phyloP scores from a whole-genome alignment of 2,113 vertebrate genomes.

The Cyprinodon brontotheroides region DNA sequence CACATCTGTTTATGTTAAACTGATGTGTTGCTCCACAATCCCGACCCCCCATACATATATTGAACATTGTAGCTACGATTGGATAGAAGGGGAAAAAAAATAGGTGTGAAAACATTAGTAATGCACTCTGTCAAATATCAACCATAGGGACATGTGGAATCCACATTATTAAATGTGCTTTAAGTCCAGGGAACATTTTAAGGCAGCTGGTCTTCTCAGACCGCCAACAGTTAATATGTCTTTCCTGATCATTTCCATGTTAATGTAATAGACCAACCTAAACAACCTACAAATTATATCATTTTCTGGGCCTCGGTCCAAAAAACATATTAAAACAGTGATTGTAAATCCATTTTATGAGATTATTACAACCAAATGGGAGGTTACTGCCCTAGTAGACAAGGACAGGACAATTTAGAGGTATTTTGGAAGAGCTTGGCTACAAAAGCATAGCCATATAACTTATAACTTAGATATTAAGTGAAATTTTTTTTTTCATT shows the following conservation, averaged over 20 bases:
- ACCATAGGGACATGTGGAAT: not conserved
- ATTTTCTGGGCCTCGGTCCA: slow-evolving; percentile 4
- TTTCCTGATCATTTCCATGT: not conserved
- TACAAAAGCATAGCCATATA: not conserved
- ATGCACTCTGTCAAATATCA: not conserved
- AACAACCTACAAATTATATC: not conserved
- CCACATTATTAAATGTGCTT: not conserved
- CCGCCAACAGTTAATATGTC: not conserved
- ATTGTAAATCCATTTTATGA: slow-evolving; percentile 14
- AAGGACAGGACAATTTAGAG: not conserved
- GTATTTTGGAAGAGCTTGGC: not conserved
- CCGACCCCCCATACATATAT: not conserved
- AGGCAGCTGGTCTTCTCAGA: not conserved
- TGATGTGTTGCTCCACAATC: no score
- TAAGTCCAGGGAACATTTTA: not conserved
- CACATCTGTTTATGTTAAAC: no score
- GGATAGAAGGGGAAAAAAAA: not conserved
- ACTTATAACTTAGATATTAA: not conserved
- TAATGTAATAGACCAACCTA: not conserved
- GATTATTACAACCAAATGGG: slow-evolving; percentile 10
- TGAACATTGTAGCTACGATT: not conserved
- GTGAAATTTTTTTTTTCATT: not conserved
- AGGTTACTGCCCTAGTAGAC: not conserved
- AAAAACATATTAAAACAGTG: slow-evolving; percentile 17
- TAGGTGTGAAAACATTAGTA: not conserved